Conservation (phyloP, 2,888 invertebrate genomes). For the Tethea ocularis region DNA sequence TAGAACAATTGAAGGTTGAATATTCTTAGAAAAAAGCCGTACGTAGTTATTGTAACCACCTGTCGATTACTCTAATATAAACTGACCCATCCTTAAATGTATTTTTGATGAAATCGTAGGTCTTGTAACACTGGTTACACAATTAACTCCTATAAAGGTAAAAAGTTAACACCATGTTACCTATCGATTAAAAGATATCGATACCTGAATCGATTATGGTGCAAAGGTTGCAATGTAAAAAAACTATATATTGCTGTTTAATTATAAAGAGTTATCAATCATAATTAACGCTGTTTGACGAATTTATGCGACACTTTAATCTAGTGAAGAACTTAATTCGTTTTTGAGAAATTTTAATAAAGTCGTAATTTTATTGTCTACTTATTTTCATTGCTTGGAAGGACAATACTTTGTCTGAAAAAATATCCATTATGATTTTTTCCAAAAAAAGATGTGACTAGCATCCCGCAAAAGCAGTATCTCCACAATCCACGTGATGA, state of each 20-base stretch:
- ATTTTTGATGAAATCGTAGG: constrained; percentile 16
- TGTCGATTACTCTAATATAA: constrained; percentile 34
- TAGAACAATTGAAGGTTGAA: constrained; percentile 45
- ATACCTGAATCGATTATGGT: constrained; percentile 48
- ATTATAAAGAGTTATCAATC: constrained; percentile 56
- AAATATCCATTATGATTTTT: too few relatives aligned
- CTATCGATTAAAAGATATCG: constrained; percentile 52
- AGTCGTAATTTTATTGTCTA: too few relatives aligned
- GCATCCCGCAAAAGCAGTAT: too few relatives aligned
- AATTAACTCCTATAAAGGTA: constrained; percentile 29
- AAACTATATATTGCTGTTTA: constrained; percentile 32
- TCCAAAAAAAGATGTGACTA: too few relatives aligned
- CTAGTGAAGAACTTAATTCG: constrained; percentile 12
- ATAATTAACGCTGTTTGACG: constrained; percentile 48
- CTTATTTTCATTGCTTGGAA: too few relatives aligned
- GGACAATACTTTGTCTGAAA: too few relatives aligned
- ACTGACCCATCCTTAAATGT: constrained; percentile 14
- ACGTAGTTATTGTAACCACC: constrained; percentile 27
- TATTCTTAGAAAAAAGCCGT: constrained; percentile 28
- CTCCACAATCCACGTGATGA: too few relatives aligned
- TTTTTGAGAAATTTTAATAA: background rate
- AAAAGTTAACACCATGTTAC: constrained; percentile 35
- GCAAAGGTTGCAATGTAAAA: constrained; percentile 54
- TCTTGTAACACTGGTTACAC: constrained; percentile 27
- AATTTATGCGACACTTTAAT: constrained; percentile 25